These are phyloP conservation scores for Lithobates sylvaticus DNA, from an alignment of 2,797 vertebrate genomes.

Conservation along the genomic window DNA sequence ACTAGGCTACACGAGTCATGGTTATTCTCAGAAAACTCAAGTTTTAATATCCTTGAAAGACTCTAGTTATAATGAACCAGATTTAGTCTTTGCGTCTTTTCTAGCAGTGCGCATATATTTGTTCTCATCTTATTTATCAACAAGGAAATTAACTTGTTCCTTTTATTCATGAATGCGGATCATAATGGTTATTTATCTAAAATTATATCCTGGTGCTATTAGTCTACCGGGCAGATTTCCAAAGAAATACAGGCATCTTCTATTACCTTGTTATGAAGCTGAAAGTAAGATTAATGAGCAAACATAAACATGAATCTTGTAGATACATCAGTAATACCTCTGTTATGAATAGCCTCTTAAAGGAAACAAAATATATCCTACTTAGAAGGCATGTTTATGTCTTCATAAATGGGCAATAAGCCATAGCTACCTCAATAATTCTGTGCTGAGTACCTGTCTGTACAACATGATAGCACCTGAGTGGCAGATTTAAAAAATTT, in stretches of 20 bases:
- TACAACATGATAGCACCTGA: neutral
- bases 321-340: slow-evolving; percentile 3
- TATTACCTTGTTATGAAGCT: slow-evolving; percentile 1
- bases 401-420: neutral
- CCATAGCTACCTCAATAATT: neutral
- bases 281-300: slow-evolving; percentile 23
- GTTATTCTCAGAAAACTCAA: neutral
- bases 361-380: neutral
- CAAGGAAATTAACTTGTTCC: slow-evolving; percentile 13
- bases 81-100: neutral
- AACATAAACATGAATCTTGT: neutral
- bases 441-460: neutral
- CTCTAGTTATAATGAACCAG: neutral
- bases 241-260: slow-evolving; percentile 13
- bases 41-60: neutral
- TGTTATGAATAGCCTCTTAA: neutral
- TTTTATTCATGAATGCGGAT: slow-evolving; percentile 1
- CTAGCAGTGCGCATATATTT: neutral
- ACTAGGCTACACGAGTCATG: too few relatives aligned
- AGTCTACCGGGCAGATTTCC: neutral
- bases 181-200: slow-evolving; percentile 21
- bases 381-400: neutral
- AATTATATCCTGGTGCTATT: slow-evolving; percentile 4
- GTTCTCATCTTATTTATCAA: slow-evolving; percentile 8
- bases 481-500: too few relatives aligned